Evolutionary conservation across 2,113 vertebrate genomes (phyloP), one percentile per base, ranked within the genome.

Genomic region (Mesitornis unicolor): DNA sequence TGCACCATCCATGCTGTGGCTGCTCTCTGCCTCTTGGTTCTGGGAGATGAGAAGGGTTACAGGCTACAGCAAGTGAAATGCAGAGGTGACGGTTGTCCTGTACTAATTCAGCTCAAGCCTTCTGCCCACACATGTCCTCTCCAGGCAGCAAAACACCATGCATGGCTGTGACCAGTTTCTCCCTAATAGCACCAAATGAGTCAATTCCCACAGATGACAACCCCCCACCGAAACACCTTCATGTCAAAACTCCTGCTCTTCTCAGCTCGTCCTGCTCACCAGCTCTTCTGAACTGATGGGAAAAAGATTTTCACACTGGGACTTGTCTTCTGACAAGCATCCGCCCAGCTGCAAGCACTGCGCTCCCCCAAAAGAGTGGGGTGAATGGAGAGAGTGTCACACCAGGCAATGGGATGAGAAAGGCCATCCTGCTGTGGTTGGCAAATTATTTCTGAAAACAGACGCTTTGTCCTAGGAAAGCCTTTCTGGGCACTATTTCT

Each of bases 121-220:
- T 74, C 54, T 89, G 81, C 33, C 17, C 36, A 61, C 13, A 43
- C 45, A 2, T 4, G 3, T 69, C 54, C 64, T 84, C 59, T 40
- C 54, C 74, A 14, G 43, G 73, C 42, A 84, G 42, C 13, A 61
- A 70, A 85, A 67, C n/a, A 14, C 11, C 38, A 42, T 5, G 0
- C 0, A 4, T 0, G 9, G 8, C 60, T 60, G 40, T 42, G 59
- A 43, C 29, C 5, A 12, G 20, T 25, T 50, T 68, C 82, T 65
- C n/a, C 26, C 45, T 61, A 8, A 33, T 1, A 26, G 25, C 25
- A 42, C 25, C 0, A 0, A 67, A 33, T 3, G 3, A 68, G 21
- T 70, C 28, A 18, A 21, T 65, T 70, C 24, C 38, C 42, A 48
- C 60, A 51, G 64, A 33, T 0, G 7, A 5, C 57, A 47, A 2